Evolutionary conservation across 2,797 vertebrate species (phyloP), one percentile per base, ranked within the genome.

Genomic region (Coilia nasus): DNA sequence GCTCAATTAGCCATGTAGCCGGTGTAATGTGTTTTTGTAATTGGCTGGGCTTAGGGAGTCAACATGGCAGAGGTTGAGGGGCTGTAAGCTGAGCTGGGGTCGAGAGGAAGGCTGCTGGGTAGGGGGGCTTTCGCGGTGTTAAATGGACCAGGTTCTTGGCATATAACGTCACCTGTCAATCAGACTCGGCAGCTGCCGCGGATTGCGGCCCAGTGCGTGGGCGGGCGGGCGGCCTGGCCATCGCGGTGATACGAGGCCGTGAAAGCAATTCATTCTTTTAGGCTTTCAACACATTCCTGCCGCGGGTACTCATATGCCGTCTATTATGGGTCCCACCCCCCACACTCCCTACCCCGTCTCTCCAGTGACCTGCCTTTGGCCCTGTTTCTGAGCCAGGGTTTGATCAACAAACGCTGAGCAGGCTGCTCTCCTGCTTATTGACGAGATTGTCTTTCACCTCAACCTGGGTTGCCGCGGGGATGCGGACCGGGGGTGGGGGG

Each of bases 61-160:
- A 85, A 90, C 88, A 91, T 90, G 90, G 91, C 89, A 82, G 92
- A 90, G 93, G 92, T 90, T 90, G 56, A 75, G 28, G 47, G 90
- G 83, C 64, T 91, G 95, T 95, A 97, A 97, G 93, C 83, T 82
- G 95, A 97, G 94, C 95, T 83, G 44, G 83, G 80, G 64, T 83
- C 67, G 85, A 82, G 89, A 57, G 82, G 89, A 91, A 87, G 89
- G 44, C 2, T 83, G 64, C 47, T 91, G 92, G 93, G 94, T 93
- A 90, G 91, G 83, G 92, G 92, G 91, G 67, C 67, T 91, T 88
- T 87, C 85, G 89, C 83, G 92, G 91, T 87, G 93, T 94, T 93
- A 93, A 90, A 92, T 94, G 93, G 89, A 86, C 89, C 92, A 94
- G 94, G 92, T 94, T 96, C 91, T 93, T 93, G 89, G 71, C n/a